Conservation (phyloP, 2,113 vertebrate genomes). For the Verasper variegatus region DNA sequence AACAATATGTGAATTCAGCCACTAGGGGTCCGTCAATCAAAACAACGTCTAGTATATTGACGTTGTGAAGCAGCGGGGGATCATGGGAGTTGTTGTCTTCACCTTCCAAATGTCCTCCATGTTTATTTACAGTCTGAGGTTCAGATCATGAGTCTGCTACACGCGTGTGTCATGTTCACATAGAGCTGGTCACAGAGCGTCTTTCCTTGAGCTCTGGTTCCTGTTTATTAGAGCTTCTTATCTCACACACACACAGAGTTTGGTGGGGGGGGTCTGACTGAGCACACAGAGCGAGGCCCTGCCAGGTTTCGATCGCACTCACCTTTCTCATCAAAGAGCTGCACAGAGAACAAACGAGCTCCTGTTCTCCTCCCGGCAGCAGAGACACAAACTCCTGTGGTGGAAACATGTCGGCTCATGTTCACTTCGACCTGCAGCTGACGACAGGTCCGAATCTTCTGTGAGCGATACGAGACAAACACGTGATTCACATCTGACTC, state of each 20-base stretch:
- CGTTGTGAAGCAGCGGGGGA: too few species aligned
- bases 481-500: too few species aligned
- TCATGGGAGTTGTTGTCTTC: too few species aligned
- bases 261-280: slow-evolving; percentile 12
- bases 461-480: not conserved
- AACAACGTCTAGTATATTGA: too few species aligned
- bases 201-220: too few species aligned
- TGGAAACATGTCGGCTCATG: not conserved
- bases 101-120: too few species aligned
- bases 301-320: slow-evolving; percentile 70
- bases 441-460: not conserved
- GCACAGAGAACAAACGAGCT: slow-evolving; percentile 55
- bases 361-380: slow-evolving; percentile 48
- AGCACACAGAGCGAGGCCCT: slow-evolving; percentile 48
- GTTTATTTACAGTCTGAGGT: too few species aligned
- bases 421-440: not conserved
- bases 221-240: too few species aligned
- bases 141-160: not conserved
- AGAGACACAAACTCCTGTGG: not conserved
- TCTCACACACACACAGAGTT: not conserved
- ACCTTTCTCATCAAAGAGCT: slow-evolving; percentile 49
- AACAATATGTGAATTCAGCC: too few species aligned
- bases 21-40: too few species aligned
- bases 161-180: not conserved
- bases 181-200: too few species aligned